Conservation (phyloP, 1,140 invertebrate genomes). For the Drosophila lacteicornis region DNA sequence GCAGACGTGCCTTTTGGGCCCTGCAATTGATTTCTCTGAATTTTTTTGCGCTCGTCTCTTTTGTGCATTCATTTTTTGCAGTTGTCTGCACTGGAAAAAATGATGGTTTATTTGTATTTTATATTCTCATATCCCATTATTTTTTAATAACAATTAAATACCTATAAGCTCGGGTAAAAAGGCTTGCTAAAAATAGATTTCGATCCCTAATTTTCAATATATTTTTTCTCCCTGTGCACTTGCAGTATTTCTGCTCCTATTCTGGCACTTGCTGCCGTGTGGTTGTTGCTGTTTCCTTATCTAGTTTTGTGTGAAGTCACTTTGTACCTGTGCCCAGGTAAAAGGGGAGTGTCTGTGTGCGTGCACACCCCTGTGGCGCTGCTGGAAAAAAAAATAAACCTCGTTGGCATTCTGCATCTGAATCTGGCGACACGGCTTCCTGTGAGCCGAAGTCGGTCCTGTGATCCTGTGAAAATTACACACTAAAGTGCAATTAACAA, state of each 20-base stretch:
- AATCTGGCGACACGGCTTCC: constrained; percentile 53
- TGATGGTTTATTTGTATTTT: neutral
- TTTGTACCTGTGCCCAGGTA: constrained; percentile 69
- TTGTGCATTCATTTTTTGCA: constrained; percentile 57
- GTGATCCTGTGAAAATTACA: constrained; percentile 80
- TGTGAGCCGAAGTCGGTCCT: constrained; percentile 46
- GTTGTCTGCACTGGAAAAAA: constrained; percentile 27
- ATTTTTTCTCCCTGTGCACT: neutral
- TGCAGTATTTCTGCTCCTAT: neutral
- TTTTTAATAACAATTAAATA: no score
- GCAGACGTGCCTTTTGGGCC: constrained; percentile 73
- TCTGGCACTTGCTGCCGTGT: constrained; percentile 5
- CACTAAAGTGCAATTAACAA: constrained; percentile 79
- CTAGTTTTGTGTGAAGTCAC: constrained; percentile 78
- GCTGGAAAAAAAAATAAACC: constrained; percentile 2
- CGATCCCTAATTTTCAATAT: neutral
- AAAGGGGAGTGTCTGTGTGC: constrained; percentile 47
- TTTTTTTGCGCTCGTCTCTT: constrained; percentile 70
- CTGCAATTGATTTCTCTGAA: constrained; percentile 80
- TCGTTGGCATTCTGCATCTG: neutral
- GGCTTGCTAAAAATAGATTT: no score
- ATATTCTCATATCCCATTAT: neutral
- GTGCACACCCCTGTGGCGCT: constrained; percentile 17
- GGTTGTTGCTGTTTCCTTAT: constrained; percentile 36
- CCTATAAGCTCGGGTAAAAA: no score